phyloP scores from a whole-genome alignment of 2,797 vertebrate species.

The Cheirogaleus major region DNA sequence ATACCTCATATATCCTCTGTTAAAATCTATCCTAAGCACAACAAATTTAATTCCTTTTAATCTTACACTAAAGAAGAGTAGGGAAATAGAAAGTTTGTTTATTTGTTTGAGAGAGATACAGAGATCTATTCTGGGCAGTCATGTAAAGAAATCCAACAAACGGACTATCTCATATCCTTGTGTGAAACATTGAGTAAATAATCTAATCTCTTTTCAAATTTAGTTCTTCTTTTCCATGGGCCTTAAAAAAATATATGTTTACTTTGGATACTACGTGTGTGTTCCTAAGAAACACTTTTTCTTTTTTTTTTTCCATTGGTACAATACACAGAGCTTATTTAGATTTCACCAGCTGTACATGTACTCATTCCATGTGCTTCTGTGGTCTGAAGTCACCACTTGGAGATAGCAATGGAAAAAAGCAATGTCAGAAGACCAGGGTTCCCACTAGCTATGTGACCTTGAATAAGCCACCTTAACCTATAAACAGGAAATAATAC shows the following conservation, averaged over 20 bases:
- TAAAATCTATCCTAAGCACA: background rate
- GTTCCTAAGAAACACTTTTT: background rate
- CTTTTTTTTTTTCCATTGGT: background rate
- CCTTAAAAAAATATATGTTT: constrained; percentile 18
- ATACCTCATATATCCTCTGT: background rate
- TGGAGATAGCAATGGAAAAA: constrained; percentile 67
- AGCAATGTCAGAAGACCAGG: constrained; percentile 34
- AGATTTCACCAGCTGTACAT: background rate
- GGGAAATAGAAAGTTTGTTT: background rate
- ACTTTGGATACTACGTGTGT: background rate
- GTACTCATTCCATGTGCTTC: constrained; percentile 6
- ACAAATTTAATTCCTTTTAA: constrained; percentile 20
- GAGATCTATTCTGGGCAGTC: background rate
- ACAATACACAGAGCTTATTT: constrained; percentile 29
- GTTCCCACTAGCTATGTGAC: constrained; percentile 50
- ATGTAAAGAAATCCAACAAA: constrained; percentile 3
- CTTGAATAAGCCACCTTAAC: constrained; percentile 45
- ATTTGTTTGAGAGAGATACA: background rate
- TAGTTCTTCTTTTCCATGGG: background rate
- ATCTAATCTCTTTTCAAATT: constrained; percentile 19
- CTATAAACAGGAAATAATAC: background rate
- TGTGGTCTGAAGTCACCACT: constrained; percentile 56
- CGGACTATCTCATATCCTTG: background rate
- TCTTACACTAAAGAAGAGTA: background rate
- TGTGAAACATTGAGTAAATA: background rate